Base-by-base conservation (phyloP, 2,888 invertebrate species). In the Parnassius mnemosyne region DNA sequence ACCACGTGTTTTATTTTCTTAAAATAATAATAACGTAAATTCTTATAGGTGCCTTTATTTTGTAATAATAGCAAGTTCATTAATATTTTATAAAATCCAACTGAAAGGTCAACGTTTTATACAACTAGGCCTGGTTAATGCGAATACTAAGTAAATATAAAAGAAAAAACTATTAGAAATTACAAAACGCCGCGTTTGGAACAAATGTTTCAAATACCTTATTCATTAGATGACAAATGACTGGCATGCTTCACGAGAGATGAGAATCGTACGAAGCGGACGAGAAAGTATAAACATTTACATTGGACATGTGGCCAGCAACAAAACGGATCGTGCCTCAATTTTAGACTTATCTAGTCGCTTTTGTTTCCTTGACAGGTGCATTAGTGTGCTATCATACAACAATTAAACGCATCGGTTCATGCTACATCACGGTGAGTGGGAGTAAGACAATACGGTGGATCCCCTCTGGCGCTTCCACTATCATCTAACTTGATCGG, bases 341-440 rank as follows among this genome's bases (percentile, higher is more conserved):
- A 89, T 89, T 89, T 85, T 79, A 72, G 81, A 79, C 83, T 88
- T 89, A 90, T 90, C 90, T 87, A 78, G 79, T 73, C 74, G 78
- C 80, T 84, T 87, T 91, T 91, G 90, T 91, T 90, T 84, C 80
- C 87, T 84, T 90, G 91, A 90, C 91, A 90, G 91, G 89, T 91
- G 89, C 91, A 90, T 91, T 91, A 91, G 89, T 79, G 81, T 79
- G 83, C 80, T 90, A 90, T 87, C 87, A 83, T 80, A 84, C 84
- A 88, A 87, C 90, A 91, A 91, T 91, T 91, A 91, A 91, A 90
- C 84, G 89, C 85, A 85, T 83, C 89, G 76, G 76, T 63, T 77
- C 73, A 69, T 80, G 90, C 89, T 71, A 74, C 79, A 79, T 90
- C 90, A 90, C 70, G 74, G 74, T 89, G 88, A 89, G 78, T 85